Evolutionary conservation across 1,140 invertebrate genomes (phyloP).

Genomic region (Galendromus occidentalis): DNA sequence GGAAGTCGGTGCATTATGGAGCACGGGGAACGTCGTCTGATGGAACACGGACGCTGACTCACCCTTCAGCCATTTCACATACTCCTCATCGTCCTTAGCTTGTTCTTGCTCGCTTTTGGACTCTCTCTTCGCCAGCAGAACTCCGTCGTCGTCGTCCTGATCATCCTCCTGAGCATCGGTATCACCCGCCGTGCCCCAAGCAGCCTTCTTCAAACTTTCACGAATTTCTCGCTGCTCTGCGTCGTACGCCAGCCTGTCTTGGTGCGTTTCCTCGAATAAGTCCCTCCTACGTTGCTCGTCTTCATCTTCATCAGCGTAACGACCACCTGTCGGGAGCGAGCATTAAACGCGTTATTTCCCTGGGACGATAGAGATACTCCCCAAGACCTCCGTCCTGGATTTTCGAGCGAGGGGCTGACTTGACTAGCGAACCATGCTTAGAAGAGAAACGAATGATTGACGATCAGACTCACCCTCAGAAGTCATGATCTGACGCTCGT

Average conservation of each 20-base stretch:
- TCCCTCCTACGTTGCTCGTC: background rate
- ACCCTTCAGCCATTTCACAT: slow-evolving; percentile 60
- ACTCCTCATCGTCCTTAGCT: slow-evolving; percentile 45
- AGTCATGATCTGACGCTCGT: slow-evolving; percentile 31
- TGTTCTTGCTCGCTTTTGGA: slow-evolving; percentile 16
- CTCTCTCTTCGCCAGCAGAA: slow-evolving; percentile 15
- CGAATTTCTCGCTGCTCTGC: slow-evolving; percentile 19
- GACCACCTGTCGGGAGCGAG: background rate
- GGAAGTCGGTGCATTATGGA: no score
- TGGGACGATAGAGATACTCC: background rate
- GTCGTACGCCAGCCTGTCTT: slow-evolving; percentile 14
- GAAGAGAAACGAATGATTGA: no score
- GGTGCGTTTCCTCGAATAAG: background rate
- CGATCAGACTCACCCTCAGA: slow-evolving; percentile 23
- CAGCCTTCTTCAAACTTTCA: slow-evolving; percentile 18
- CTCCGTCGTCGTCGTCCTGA: slow-evolving; percentile 15
- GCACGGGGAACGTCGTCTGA: no score
- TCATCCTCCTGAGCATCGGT: slow-evolving; percentile 19
- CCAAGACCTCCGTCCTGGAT: background rate
- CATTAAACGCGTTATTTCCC: background rate
- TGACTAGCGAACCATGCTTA: background rate
- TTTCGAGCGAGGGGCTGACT: background rate
- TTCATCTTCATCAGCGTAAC: background rate
- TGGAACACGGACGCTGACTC: no score
- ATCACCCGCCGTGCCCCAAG: slow-evolving; percentile 16